Base-by-base conservation (phyloP, 2,797 vertebrate species). In the Arctocebus calabarensis region DNA sequence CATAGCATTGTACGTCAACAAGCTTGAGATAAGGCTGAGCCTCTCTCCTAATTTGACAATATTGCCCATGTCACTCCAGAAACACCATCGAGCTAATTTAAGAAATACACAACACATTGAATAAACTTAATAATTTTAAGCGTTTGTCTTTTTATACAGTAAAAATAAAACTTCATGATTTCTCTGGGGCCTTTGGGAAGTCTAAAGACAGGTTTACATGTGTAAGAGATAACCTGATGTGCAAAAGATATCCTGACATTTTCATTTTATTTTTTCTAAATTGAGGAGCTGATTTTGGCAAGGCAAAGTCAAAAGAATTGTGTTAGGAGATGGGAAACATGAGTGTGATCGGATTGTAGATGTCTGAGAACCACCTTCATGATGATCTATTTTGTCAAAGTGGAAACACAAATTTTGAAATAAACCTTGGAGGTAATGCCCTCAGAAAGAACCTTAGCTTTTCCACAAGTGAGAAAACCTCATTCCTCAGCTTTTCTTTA, bases 91-190 rank as follows among this genome's bases (percentile, higher is more conserved):
- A 92, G 88, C 74, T 96, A 92, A 95, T 92, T 90, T 79, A 94
- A 87, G 70, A 94, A 95, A 90, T 70, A 62, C 1, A 52, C n/a
- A 73, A 29, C 71, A 84, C 22, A 61, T 75, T 86, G 91, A 91
- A 78, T 68, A 93, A 88, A 91, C 59, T 52, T 73, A 93, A 77
- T 94, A 91, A 91, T 90, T 81, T 88, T 68, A 70, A 84, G 88
- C 66, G 20, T 77, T 92, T 91, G 32, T 90, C 57, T 83, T 84
- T 94, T 90, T 48, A 64, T 52, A 68, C 68, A 73, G 70, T 89
- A 84, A 93, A 73, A 62, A 82, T 66, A 91, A 96, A 81, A 66
- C 68, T 68, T 84, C 59, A 27, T 73, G 43, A 94, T 90, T 78
- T 40, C 78, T 74, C 52, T 74, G 68, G 59, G 73, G 45, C 81